Conservation (phyloP, 2,888 invertebrate genomes). For the Diogma glabrata region DNA sequence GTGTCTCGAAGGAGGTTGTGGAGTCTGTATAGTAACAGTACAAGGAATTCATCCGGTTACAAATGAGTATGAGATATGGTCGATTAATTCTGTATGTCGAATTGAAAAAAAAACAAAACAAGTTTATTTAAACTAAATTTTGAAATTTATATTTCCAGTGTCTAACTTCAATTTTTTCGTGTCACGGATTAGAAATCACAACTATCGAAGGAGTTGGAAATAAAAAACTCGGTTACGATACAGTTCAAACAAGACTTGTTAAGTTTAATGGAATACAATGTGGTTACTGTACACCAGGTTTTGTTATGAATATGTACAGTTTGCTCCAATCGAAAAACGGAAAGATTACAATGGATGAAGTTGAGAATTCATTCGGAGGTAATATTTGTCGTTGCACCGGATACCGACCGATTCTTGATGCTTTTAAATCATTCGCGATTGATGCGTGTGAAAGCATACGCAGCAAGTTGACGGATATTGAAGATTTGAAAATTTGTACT, state of each 20-base stretch:
- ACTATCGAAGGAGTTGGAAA: constrained; percentile 59
- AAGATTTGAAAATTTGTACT: constrained; percentile 25
- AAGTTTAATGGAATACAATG: constrained; percentile 53
- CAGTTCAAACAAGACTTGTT: constrained; percentile 46
- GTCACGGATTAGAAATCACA: constrained; percentile 50
- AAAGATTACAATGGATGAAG: constrained; percentile 40
- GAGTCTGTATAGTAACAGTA: constrained; percentile 39
- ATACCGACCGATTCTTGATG: constrained; percentile 43
- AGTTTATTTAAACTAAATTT: too few relatives aligned
- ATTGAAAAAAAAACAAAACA: too few relatives aligned
- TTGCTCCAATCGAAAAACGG: constrained; percentile 34
- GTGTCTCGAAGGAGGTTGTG: constrained; percentile 52
- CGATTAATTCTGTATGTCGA: too few relatives aligned
- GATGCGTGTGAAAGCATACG: constrained; percentile 31
- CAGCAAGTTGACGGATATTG: constrained; percentile 26
- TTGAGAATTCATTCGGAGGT: constrained; percentile 52
- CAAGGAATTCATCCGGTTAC: constrained; percentile 18
- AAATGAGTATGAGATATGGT: constrained; percentile 12
- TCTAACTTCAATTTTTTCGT: constrained; percentile 45
- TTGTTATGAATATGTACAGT: constrained; percentile 58
- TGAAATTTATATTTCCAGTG: too few relatives aligned
- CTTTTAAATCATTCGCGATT: constrained; percentile 42
- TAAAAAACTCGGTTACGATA: constrained; percentile 46
- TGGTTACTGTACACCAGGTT: constrained; percentile 62
- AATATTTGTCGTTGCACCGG: constrained; percentile 58